Evolutionary conservation across 2,113 vertebrate species (phyloP).

Genomic region (Axis porcinus): DNA sequence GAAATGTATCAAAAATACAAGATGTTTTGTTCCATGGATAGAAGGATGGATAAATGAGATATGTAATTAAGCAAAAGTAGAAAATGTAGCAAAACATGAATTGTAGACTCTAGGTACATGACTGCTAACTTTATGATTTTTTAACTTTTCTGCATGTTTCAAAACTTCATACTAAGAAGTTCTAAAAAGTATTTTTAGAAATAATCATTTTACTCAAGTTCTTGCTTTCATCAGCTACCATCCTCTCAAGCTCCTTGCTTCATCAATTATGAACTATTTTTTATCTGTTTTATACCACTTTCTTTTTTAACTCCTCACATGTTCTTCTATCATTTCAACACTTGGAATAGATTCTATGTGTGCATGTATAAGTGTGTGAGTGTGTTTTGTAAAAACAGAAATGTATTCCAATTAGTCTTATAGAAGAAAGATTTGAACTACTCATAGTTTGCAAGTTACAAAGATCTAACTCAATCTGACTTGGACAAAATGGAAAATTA

Average conservation of each 20-base stretch:
- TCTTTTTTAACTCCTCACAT: background rate
- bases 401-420: background rate
- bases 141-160: background rate
- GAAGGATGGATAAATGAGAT: background rate
- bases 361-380: background rate
- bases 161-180: background rate
- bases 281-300: background rate
- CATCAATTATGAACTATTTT: background rate
- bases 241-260: background rate
- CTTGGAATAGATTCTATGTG: background rate
- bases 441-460: background rate
- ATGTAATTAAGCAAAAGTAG: background rate
- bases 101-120: background rate
- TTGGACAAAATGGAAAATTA: background rate
- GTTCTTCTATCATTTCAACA: background rate
- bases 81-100: background rate
- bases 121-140: background rate
- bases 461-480: background rate
- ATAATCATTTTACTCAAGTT: background rate
- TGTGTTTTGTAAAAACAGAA: background rate
- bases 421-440: background rate
- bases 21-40: background rate
- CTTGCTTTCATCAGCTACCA: background rate
- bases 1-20: constrained; percentile 8
- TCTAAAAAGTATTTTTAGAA: background rate